phyloP scores from a whole-genome alignment of 2,797 vertebrate genomes.

The Loriculus beryllinus region DNA sequence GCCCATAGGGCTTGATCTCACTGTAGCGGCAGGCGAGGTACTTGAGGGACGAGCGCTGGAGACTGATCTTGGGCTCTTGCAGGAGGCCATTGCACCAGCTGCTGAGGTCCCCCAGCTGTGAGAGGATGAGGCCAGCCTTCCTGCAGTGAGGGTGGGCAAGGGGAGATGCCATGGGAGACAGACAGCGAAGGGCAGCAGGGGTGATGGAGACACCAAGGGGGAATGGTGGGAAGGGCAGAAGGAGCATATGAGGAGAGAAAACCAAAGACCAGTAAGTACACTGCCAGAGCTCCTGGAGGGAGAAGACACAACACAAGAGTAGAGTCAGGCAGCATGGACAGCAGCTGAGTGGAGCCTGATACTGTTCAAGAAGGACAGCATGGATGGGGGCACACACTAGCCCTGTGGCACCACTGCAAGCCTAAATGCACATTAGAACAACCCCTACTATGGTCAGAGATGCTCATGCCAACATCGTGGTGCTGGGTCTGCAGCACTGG shows the following conservation, averaged over 20 bases:
- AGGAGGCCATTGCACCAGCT: conserved; percentile 92
- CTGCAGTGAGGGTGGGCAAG: conserved; percentile 66
- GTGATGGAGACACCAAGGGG: not conserved
- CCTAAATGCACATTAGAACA: not conserved
- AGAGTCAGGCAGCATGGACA: not conserved
- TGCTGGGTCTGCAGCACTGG: not conserved
- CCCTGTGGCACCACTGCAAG: not conserved
- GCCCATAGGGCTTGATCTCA: conserved; percentile 91
- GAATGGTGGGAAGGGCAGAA: not conserved
- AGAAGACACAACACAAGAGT: not conserved
- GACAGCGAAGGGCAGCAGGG: not conserved
- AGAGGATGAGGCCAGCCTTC: conserved; percentile 95
- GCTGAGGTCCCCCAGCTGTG: conserved; percentile 91
- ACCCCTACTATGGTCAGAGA: accelerated
- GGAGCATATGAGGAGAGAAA: conserved; percentile 26
- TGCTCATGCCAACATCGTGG: accelerated
- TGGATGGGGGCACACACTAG: not conserved
- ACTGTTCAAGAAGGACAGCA: accelerated
- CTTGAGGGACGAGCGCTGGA: conserved; percentile 89
- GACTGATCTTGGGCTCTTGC: conserved; percentile 91
- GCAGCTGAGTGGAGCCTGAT: not conserved
- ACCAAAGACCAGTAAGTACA: not conserved
- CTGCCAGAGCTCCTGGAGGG: not conserved
- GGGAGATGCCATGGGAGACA: not conserved
- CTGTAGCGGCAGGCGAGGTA: conserved; percentile 96